A percentile compares a stretch with the other conserved stretches of the same genome.
phyloP scores from a whole-genome alignment of 2,113 vertebrate species.

The Apteryx owenii region DNA sequence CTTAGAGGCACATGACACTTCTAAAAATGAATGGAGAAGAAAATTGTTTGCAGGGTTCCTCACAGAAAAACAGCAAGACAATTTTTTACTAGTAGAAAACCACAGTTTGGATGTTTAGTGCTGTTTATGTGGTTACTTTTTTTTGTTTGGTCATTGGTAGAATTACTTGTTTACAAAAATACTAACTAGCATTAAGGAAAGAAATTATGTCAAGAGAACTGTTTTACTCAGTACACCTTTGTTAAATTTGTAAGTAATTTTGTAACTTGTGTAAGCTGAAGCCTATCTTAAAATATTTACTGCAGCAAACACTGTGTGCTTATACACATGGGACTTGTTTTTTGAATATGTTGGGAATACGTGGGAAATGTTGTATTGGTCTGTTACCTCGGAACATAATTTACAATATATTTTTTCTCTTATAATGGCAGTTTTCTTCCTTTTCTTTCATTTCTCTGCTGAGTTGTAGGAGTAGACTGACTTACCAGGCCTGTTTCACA shows the following conservation, averaged over 20 bases:
- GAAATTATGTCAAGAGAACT: slow-evolving; percentile 14
- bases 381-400: not conserved
- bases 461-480: slow-evolving; percentile 33
- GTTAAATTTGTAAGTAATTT: slow-evolving; percentile 52
- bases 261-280: slow-evolving; percentile 5
- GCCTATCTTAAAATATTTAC: slow-evolving; percentile 22
- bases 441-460: not conserved
- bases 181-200: not conserved
- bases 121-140: not conserved
- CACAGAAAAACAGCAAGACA: slow-evolving; percentile 21
- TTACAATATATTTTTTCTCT: slow-evolving; percentile 6
- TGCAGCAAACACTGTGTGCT: not conserved
- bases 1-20: slow-evolving; percentile 37
- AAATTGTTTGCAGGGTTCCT: slow-evolving; percentile 34
- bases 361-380: not conserved
- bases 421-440: slow-evolving; percentile 29
- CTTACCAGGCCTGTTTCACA: slow-evolving; percentile 41
- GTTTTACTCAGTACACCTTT: slow-evolving; percentile 9
- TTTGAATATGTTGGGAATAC: slow-evolving; percentile 5
- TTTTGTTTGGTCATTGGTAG: not conserved
- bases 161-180: slow-evolving; percentile 7
- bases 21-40: not conserved
- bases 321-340: not conserved
- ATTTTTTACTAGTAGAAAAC: not conserved
- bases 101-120: not conserved